Conservation (phyloP, 2,888 invertebrate genomes). For the Conchocele bisecta region DNA sequence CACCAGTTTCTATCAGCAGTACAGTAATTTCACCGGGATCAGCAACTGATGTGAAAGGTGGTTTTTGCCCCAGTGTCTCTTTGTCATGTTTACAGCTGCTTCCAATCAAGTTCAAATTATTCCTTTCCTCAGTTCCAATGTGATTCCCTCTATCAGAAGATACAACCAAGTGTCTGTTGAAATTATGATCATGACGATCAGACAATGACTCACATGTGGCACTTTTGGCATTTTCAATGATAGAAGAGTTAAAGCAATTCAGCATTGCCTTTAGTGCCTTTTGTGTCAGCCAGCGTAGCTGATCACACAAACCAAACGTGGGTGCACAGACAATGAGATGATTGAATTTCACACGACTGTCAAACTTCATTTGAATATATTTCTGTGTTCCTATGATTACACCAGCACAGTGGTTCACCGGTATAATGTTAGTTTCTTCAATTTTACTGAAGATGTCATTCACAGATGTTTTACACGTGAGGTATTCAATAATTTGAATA, state of each 20-base stretch:
- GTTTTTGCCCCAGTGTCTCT: too few relatives aligned
- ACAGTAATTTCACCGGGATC: too few relatives aligned
- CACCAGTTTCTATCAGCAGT: slow-evolving; percentile 59
- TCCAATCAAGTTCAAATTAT: too few relatives aligned
- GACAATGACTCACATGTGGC: not conserved
- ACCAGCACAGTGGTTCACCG: not conserved
- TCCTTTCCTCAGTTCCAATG: too few relatives aligned
- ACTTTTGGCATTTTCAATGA: not conserved
- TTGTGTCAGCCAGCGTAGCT: slow-evolving; percentile 37
- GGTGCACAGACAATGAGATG: slow-evolving; percentile 60
- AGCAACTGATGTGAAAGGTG: too few relatives aligned
- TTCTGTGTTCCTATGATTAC: slow-evolving; percentile 44
- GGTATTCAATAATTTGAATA: slow-evolving; percentile 44
- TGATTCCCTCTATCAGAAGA: too few relatives aligned
- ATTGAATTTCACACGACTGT: slow-evolving; percentile 7
- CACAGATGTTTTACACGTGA: slow-evolving; percentile 26
- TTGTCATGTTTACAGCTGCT: too few relatives aligned
- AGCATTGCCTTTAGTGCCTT: slow-evolving; percentile 54
- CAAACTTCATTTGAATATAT: slow-evolving; percentile 30
- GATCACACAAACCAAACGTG: slow-evolving; percentile 59
- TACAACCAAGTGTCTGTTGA: too few relatives aligned
- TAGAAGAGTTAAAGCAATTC: slow-evolving; percentile 11
- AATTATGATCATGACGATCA: too few relatives aligned
- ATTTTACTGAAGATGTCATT: slow-evolving; percentile 22
- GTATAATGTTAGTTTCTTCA: slow-evolving; percentile 17